These are phyloP conservation scores for Radopholus similis DNA, from an alignment of 1,140 invertebrate species.

Conservation along the genomic window DNA sequence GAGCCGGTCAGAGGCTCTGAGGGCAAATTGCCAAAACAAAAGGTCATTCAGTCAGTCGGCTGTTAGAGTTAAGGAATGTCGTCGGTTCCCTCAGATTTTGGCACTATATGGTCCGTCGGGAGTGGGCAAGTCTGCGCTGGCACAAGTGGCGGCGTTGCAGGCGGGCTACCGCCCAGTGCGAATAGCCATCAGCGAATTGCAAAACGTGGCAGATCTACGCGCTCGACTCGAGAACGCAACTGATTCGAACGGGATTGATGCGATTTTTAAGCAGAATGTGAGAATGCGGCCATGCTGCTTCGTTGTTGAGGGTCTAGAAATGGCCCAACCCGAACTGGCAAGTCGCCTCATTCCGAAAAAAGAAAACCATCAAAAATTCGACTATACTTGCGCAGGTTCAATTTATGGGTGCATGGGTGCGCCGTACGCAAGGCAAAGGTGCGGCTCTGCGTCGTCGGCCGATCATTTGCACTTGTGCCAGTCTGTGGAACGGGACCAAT, in stretches of 20 bases:
- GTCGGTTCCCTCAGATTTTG: slow-evolving; percentile 15
- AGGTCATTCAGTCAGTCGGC: not conserved
- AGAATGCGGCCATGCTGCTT: slow-evolving; percentile 9
- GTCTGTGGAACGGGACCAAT: not conserved
- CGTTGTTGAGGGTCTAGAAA: slow-evolving; percentile 14
- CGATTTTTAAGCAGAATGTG: slow-evolving; percentile 1
- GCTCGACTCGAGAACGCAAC: slow-evolving; percentile 14
- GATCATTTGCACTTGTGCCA: slow-evolving; percentile 5
- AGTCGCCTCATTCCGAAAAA: too few relatives aligned
- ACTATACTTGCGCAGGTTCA: not conserved
- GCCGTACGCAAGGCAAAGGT: not conserved
- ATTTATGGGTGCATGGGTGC: slow-evolving; percentile 4
- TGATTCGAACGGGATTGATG: not conserved
- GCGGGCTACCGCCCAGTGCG: slow-evolving; percentile 14
- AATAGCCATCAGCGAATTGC: slow-evolving; percentile 18
- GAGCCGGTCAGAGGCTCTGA: not conserved
- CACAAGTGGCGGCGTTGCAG: slow-evolving; percentile 8
- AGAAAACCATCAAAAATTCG: too few relatives aligned
- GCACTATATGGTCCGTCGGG: slow-evolving; percentile 19
- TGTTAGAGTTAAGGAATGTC: not conserved
- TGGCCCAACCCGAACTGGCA: slow-evolving; percentile 12
- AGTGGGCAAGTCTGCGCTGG: slow-evolving; percentile 17
- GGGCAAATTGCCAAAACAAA: slow-evolving; percentile 11
- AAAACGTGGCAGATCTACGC: slow-evolving; percentile 14
- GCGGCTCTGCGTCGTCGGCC: not conserved